Conservation (phyloP, 2,888 invertebrate species). For the Thecophora atra region DNA sequence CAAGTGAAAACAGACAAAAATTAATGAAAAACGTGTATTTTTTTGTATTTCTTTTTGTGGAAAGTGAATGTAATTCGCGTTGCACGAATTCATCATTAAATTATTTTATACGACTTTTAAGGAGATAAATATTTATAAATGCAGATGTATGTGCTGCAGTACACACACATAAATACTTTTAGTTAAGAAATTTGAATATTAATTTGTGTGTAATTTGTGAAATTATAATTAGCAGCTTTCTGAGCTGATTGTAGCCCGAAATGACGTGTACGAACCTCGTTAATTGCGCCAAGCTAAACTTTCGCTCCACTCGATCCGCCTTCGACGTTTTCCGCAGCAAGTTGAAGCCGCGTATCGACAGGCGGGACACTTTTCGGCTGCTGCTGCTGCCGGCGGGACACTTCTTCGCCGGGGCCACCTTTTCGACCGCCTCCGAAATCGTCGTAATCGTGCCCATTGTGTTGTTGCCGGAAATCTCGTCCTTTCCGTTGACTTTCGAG, state of each 20-base stretch:
- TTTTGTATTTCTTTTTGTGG: too few relatives aligned
- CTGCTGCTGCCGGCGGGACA: conserved; percentile 32
- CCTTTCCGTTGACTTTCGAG: conserved; percentile 53
- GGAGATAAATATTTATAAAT: background rate
- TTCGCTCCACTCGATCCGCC: conserved; percentile 53
- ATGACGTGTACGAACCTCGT: conserved; percentile 65
- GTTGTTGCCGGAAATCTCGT: conserved; percentile 41
- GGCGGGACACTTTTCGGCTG: conserved; percentile 53
- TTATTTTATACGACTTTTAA: background rate
- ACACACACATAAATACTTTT: background rate
- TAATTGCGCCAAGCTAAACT: conserved; percentile 64
- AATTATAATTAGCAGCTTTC: too few relatives aligned
- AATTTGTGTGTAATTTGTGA: too few relatives aligned
- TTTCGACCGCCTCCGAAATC: conserved; percentile 40
- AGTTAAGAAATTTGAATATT: background rate
- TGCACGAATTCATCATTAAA: background rate
- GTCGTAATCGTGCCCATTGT: conserved; percentile 47
- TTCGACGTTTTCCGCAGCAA: conserved; percentile 51
- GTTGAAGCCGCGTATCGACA: conserved; percentile 58
- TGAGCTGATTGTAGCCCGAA: too few relatives aligned
- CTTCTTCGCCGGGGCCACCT: background rate
- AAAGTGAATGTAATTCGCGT: too few relatives aligned
- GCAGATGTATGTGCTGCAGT: too few relatives aligned
- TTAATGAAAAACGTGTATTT: too few relatives aligned
- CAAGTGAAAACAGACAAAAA: too few relatives aligned